phyloP scores from a whole-genome alignment of 2,888 invertebrate genomes.

The Drosophila melanosoma region DNA sequence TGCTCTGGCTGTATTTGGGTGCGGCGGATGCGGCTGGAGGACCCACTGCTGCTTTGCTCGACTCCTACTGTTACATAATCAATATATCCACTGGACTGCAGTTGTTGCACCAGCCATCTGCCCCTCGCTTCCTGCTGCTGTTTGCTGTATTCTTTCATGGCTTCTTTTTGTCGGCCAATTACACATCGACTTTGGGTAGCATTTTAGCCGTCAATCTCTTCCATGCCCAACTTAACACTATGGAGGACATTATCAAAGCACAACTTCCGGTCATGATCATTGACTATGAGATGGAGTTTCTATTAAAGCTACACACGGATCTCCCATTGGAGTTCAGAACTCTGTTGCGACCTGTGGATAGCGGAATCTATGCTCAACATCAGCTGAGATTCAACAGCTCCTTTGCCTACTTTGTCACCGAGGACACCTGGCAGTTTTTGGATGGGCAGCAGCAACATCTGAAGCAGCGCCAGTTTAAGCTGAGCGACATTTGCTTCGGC shows the following conservation, averaged over 20 bases:
- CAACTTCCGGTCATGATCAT: constrained; percentile 78
- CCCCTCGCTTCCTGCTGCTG: constrained; percentile 58
- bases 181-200: constrained; percentile 79
- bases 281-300: constrained; percentile 78
- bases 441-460: constrained; percentile 67
- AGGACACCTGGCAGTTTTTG: constrained; percentile 78
- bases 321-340: constrained; percentile 56
- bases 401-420: constrained; percentile 76
- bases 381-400: constrained; percentile 62
- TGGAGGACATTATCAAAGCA: constrained; percentile 71
- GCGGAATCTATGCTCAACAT: constrained; percentile 58
- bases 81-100: constrained; percentile 62
- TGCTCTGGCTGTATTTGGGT: constrained; percentile 49
- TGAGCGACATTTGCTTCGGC: constrained; percentile 81
- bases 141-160: constrained; percentile 68
- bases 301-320: constrained; percentile 49
- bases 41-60: constrained; percentile 23
- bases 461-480: constrained; percentile 69
- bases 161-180: constrained; percentile 71
- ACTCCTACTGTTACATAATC: constrained; percentile 66
- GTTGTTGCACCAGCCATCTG: constrained; percentile 42
- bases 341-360: constrained; percentile 68
- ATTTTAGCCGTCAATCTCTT: constrained; percentile 76
- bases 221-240: constrained; percentile 73
- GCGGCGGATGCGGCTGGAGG: neutral